Conservation (phyloP, 2,888 invertebrate species). For the Aphrophora alni region DNA sequence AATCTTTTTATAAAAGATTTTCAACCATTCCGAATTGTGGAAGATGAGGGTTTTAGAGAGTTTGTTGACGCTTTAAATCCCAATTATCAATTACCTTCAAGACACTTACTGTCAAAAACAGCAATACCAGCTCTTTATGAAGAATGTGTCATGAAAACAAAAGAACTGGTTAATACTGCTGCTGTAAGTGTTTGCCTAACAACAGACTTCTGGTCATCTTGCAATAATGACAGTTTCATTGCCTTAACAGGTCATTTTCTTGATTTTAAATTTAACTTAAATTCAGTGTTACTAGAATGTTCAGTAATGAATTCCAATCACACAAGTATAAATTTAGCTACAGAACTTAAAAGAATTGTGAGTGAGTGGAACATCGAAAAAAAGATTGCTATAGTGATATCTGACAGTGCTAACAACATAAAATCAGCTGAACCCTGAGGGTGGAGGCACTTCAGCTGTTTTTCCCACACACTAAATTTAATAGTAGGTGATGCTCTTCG, state of each 20-base stretch:
- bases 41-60: too few relatives aligned
- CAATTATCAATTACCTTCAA: too few relatives aligned
- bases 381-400: too few relatives aligned
- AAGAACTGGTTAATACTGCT: too few relatives aligned
- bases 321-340: neutral
- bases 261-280: neutral
- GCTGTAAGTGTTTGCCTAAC: neutral
- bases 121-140: too few relatives aligned
- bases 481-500: neutral
- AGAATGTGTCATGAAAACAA: too few relatives aligned
- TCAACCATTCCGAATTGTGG: too few relatives aligned
- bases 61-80: too few relatives aligned
- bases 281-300: neutral
- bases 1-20: too few relatives aligned
- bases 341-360: neutral
- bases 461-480: neutral
- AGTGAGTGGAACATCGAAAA: neutral
- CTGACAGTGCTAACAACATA: conserved; percentile 8
- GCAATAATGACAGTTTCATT: neutral
- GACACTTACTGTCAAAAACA: too few relatives aligned
- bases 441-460: neutral
- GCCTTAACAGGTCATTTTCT: conserved; percentile 6
- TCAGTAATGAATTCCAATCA: neutral
- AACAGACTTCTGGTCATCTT: conserved; percentile 10
- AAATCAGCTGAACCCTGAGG: neutral